Conservation (phyloP, 2,797 vertebrate genomes). For the Alca torda region DNA sequence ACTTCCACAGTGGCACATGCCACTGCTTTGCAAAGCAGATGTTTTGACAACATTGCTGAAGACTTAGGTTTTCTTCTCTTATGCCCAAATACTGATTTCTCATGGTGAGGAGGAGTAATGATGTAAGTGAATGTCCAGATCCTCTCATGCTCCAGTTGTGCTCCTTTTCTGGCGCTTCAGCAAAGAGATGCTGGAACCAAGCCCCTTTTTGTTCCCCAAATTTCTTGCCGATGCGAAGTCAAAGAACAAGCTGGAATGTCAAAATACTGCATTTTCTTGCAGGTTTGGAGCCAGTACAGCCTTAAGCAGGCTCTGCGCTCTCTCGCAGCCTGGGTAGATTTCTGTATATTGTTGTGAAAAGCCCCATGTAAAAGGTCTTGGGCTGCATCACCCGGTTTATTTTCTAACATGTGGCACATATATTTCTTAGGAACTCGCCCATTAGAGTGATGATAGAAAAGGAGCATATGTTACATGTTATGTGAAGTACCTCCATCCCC, state of each 20-base stretch:
- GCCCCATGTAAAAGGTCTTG: not conserved
- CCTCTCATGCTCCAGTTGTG: not conserved
- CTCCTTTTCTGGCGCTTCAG: not conserved
- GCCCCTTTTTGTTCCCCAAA: not conserved
- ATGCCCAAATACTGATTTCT: not conserved
- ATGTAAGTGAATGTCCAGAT: not conserved
- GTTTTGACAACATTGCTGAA: not conserved
- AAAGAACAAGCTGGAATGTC: not conserved
- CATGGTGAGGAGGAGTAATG: not conserved
- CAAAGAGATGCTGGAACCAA: not conserved
- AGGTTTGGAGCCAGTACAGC: not conserved
- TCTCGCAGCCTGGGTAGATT: not conserved
- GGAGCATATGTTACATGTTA: not conserved
- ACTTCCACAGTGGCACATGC: not conserved
- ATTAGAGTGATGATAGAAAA: not conserved
- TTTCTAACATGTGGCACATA: not conserved
- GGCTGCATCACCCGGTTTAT: not conserved
- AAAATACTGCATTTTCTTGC: not conserved
- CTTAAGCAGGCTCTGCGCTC: not conserved
- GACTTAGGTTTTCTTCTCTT: not conserved
- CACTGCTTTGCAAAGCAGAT: not conserved
- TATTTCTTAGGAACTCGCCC: not conserved
- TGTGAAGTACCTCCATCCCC: not conserved
- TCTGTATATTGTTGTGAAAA: not conserved
- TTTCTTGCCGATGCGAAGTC: not conserved